Percentiles rank a stretch among this genome's conserved stretches.
These are phyloP conservation scores for Zosterops japonicus DNA, from an alignment of 2,113 vertebrate species.

Conservation along the genomic window DNA sequence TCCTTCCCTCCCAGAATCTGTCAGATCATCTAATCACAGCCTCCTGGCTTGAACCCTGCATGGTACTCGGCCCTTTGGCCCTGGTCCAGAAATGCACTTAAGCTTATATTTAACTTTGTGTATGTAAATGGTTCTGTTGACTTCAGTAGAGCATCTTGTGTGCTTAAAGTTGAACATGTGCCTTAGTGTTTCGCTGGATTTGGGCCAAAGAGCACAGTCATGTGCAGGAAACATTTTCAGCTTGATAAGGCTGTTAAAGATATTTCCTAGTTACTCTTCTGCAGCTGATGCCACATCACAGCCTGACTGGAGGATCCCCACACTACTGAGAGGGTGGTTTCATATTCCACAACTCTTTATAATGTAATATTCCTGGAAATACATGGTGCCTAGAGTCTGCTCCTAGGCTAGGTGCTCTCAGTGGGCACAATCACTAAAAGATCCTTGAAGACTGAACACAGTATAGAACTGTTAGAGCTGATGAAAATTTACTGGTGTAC, in stretches of 20 bases:
- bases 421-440: background rate
- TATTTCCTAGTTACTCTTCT: constrained; percentile 35
- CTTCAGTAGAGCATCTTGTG: constrained; percentile 38
- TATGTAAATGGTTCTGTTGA: constrained; percentile 51
- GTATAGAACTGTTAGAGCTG: background rate
- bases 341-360: background rate
- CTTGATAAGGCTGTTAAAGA: constrained; percentile 45
- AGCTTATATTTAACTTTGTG: constrained; percentile 54
- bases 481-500: background rate
- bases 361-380: background rate
- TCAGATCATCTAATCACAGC: constrained; percentile 34
- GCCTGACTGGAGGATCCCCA: background rate
- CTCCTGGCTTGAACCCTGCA: constrained; percentile 26
- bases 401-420: background rate
- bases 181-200: constrained; percentile 44
- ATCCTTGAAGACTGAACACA: background rate
- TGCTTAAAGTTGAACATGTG: constrained; percentile 44
- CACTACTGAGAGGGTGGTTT: background rate
- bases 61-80: constrained; percentile 37
- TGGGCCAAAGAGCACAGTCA: background rate
- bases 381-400: background rate
- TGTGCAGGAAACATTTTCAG: constrained; percentile 43
- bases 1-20: background rate
- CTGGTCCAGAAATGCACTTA: constrained; percentile 56
- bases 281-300: constrained; percentile 43